Evolutionary conservation across 2,113 vertebrate genomes (phyloP), one percentile per base, ranked within the genome.

Genomic region (Percina caprodes): DNA sequence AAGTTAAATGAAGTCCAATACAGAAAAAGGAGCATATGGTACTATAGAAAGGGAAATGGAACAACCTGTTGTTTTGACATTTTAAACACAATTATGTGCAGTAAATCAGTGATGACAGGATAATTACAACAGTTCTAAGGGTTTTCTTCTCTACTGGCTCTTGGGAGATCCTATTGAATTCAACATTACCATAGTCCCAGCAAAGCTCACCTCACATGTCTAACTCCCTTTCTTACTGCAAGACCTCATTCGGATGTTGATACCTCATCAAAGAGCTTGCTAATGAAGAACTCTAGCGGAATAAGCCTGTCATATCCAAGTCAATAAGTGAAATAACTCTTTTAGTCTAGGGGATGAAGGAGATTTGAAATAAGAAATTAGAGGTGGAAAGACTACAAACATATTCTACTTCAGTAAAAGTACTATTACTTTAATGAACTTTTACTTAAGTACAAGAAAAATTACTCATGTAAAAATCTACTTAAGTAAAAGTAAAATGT

Each of bases 191-290:
- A 58, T 14, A 30, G 33, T 60, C 66, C 65, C 35, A 16, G 55
- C 19, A 33, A 55, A 61, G 51, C 60, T 72, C 48, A 54, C 35
- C 59, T 86, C 49, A 61, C 67, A 42, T 39, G 61, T 80, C 80
- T 76, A 63, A 82, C 59, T 69, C 69, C 54, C 46, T 56, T 75
- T 85, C 68, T 68, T 39, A 10, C 65, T 70, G 35, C 51, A 60
- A 58, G 69, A 75, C 63, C 76, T 76, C 69, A 74, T 86, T 89
- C 84, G 79, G 82, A 87, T 78, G 69, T 59, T 73, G 84, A 87
- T 77, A 79, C 79, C 58, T 76, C 86, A 88, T 89, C 73, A 87
- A 75, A 86, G 49, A 56, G 74, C 73, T 42, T 45, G 45, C 75
- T 70, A 69, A 79, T 73, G 49, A 80, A 81, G 85, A 85, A 81